These are phyloP conservation scores for Podabrus alpinus DNA, from an alignment of 2,888 invertebrate genomes.

Conservation along the genomic window DNA sequence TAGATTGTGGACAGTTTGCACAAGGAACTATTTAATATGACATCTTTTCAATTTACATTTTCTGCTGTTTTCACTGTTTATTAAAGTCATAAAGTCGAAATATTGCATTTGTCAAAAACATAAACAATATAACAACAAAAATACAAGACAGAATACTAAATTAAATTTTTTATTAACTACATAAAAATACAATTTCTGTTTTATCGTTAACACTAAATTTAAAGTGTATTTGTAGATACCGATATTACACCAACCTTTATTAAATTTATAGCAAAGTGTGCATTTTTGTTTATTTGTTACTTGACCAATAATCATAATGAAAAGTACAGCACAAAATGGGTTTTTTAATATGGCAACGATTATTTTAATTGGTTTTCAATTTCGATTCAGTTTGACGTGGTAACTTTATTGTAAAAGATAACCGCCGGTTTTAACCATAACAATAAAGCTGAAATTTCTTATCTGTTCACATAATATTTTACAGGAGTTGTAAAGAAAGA, in stretches of 20 bases:
- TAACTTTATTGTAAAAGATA: neutral
- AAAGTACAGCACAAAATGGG: neutral
- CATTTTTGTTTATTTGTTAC: neutral
- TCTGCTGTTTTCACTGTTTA: constrained; percentile 1
- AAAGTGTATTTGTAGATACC: neutral
- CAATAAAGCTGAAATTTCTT: neutral
- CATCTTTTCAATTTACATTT: constrained; percentile 20
- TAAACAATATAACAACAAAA: constrained; percentile 1
- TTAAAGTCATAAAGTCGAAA: constrained; percentile 1
- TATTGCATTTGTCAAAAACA: constrained; percentile 1
- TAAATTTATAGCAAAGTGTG: neutral
- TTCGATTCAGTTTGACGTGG: no score
- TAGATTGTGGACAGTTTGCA: constrained; percentile 1
- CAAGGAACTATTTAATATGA: constrained; percentile 15
- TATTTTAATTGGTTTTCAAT: neutral
- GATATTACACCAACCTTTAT: neutral
- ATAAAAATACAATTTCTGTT: neutral
- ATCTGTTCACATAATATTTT: neutral
- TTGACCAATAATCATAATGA: neutral
- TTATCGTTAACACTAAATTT: neutral
- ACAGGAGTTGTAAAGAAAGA: neutral
- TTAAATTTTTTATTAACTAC: neutral
- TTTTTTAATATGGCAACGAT: neutral
- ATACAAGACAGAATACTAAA: neutral
- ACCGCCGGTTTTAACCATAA: neutral